Evolutionary conservation across 2,113 vertebrate species (phyloP).

Genomic region (Nesoenas mayeri): DNA sequence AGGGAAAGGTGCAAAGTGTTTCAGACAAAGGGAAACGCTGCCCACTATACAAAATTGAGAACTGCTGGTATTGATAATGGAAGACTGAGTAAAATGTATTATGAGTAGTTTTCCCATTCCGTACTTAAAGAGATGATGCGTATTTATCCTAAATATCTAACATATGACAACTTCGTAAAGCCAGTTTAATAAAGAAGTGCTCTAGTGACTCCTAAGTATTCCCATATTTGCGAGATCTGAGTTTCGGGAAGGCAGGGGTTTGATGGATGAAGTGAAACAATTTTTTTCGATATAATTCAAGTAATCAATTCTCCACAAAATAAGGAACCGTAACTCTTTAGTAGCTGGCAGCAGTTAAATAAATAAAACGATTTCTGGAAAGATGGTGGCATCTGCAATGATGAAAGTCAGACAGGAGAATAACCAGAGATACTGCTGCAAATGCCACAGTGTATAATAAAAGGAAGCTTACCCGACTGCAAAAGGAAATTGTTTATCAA

Average conservation of each 20-base stretch:
- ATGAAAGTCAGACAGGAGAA: neutral
- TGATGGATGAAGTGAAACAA: neutral
- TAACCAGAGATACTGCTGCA: neutral
- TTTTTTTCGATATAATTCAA: neutral
- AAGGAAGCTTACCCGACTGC: neutral
- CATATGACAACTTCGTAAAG: neutral
- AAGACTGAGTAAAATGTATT: neutral
- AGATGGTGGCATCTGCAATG: neutral
- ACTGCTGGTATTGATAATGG: neutral
- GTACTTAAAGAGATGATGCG: neutral
- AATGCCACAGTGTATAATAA: neutral
- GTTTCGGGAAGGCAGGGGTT: neutral
- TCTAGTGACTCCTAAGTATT: neutral
- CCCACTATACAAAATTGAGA: neutral
- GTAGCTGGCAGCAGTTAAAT: neutral
- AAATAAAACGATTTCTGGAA: neutral
- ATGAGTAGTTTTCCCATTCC: neutral
- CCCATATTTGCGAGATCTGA: neutral
- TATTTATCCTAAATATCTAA: conserved; percentile 9
- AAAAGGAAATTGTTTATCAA: conserved; percentile 40
- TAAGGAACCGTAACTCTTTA: neutral
- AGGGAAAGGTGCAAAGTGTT: neutral
- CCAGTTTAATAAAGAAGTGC: neutral
- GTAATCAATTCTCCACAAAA: neutral
- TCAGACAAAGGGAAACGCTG: neutral